Evolutionary conservation across 1,140 invertebrate species (phyloP).

Genomic region (Anastrepha obliqua): DNA sequence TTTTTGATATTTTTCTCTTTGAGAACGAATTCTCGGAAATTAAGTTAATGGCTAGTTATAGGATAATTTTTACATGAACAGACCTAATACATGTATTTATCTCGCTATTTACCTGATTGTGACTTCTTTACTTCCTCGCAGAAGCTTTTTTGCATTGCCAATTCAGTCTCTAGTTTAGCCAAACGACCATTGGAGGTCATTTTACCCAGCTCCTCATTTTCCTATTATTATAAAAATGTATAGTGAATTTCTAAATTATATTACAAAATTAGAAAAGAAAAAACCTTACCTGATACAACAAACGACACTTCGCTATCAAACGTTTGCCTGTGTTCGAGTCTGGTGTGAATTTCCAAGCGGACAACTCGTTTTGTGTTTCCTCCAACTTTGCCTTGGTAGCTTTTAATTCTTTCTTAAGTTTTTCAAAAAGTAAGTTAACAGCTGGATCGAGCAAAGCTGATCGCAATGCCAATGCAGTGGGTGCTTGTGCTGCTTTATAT

Average conservation of each 20-base stretch:
- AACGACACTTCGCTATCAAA: constrained; percentile 96
- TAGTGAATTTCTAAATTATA: background rate
- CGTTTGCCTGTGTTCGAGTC: constrained; percentile 98
- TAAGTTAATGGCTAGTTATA: no score
- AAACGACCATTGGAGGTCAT: constrained; percentile 95
- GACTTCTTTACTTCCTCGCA: constrained; percentile 98
- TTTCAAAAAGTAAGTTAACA: constrained; percentile 94
- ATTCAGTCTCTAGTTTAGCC: constrained; percentile 95
- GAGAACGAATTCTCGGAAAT: no score
- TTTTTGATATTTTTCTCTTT: no score
- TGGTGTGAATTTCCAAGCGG: constrained; percentile 99
- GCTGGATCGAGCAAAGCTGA: constrained; percentile 94
- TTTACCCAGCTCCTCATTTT: constrained; percentile 98
- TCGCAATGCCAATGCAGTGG: constrained; percentile 84
- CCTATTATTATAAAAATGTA: constrained; percentile 80
- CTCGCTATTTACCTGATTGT: constrained; percentile 85
- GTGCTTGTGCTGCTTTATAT: constrained; percentile 88
- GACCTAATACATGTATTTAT: background rate
- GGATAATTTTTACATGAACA: no score
- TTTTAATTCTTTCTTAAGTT: constrained; percentile 92
- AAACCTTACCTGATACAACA: constrained; percentile 85
- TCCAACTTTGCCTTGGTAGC: constrained; percentile 92
- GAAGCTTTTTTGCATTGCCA: constrained; percentile 95
- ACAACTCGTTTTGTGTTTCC: constrained; percentile 97
- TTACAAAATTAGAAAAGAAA: background rate